Evolutionary conservation across 2,113 vertebrate genomes (phyloP).

Genomic region (Stegostoma tigrinum): DNA sequence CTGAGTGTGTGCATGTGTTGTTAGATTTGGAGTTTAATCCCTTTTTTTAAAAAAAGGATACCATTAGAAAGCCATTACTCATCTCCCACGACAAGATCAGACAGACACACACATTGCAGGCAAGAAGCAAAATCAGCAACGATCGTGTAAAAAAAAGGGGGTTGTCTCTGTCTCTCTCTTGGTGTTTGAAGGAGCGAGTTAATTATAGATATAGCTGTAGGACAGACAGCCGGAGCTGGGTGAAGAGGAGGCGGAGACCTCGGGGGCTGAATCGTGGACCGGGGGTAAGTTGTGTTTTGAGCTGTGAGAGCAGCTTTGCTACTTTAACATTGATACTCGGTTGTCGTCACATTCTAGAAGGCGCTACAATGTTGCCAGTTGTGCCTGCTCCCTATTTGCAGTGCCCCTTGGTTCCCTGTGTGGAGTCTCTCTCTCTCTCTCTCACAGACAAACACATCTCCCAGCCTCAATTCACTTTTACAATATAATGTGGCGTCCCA

Average conservation of each 20-base stretch:
- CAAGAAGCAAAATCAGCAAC: not conserved
- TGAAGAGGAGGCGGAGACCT: not conserved
- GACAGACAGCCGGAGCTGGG: not conserved
- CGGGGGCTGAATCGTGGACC: not conserved
- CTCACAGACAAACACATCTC: not conserved
- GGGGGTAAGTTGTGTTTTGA: not conserved
- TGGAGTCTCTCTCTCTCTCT: not conserved
- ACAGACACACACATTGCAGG: not conserved
- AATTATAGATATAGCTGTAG: not conserved
- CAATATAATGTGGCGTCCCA: not conserved
- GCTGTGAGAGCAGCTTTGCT: not conserved
- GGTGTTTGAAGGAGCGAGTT: not conserved
- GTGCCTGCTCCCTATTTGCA: no score
- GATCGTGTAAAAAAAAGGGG: not conserved
- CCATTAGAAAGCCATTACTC: not conserved
- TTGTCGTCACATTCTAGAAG: not conserved
- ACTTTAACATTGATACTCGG: slow-evolving; percentile 19
- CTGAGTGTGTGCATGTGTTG: not conserved
- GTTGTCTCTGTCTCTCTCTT: not conserved
- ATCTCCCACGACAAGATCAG: not conserved
- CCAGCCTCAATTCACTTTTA: not conserved
- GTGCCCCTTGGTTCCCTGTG: not conserved
- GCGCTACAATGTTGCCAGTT: slow-evolving; percentile 28
- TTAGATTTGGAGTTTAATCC: not conserved
- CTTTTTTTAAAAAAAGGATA: no score